A percentile compares a stretch with the other conserved stretches of the same genome.
Conservation (phyloP, 2,797 vertebrate species). For the Girardinus metallicus region DNA sequence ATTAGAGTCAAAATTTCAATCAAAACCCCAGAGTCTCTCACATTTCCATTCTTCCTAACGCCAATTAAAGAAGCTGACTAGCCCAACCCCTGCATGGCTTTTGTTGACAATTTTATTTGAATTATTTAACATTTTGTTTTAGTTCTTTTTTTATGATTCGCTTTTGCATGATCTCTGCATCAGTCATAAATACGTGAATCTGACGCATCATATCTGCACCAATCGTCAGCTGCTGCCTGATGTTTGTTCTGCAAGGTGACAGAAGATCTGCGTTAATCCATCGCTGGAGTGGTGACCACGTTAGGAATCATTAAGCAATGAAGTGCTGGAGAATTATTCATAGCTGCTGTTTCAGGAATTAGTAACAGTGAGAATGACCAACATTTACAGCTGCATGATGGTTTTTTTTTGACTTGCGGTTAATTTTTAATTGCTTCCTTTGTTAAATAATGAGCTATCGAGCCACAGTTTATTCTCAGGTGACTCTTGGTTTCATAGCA, state of each 20-base stretch:
- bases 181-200: neutral
- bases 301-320: neutral
- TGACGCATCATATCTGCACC: neutral
- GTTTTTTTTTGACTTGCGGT: neutral
- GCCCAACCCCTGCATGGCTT: neutral
- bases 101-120: neutral
- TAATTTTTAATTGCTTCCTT: neutral
- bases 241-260: neutral
- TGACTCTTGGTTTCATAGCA: neutral
- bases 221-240: neutral
- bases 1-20: no score
- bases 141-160: neutral
- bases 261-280: neutral
- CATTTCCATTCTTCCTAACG: neutral
- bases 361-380: neutral
- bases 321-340: neutral
- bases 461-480: neutral
- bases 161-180: neutral
- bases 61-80: neutral
- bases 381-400: neutral
- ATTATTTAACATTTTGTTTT: neutral
- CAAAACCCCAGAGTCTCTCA: neutral
- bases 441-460: neutral
- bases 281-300: neutral
- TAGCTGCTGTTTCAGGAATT: neutral